Conservation (phyloP, 2,888 invertebrate species). For the Ditula angustiorana region DNA sequence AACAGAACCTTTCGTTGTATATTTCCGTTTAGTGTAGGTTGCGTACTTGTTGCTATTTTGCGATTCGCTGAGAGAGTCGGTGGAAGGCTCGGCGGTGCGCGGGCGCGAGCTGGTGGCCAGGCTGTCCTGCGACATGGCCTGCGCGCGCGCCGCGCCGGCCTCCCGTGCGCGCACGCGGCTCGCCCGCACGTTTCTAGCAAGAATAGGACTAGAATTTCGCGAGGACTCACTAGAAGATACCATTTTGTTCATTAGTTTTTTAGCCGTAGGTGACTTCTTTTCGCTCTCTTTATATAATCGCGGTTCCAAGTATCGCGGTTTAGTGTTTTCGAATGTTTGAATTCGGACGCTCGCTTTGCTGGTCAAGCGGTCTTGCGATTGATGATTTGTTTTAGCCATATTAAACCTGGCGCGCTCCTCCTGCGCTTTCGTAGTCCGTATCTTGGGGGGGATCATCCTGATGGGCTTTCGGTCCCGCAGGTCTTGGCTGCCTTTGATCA, state of each 20-base stretch:
- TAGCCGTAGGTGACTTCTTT: constrained; percentile 56
- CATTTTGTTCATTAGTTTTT: constrained; percentile 75
- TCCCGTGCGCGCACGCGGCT: constrained; percentile 63
- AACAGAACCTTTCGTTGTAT: constrained; percentile 56
- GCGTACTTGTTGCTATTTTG: constrained; percentile 71
- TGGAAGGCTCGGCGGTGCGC: constrained; percentile 76
- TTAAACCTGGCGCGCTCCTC: constrained; percentile 75
- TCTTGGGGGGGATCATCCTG: constrained; percentile 55
- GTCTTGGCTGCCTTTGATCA: constrained; percentile 50
- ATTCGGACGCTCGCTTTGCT: constrained; percentile 47
- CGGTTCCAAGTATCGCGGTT: constrained; percentile 88
- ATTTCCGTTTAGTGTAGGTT: constrained; percentile 71
- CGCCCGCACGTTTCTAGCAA: constrained; percentile 66
- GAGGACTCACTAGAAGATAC: constrained; percentile 88
- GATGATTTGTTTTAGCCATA: constrained; percentile 59
- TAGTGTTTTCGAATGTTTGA: constrained; percentile 67
- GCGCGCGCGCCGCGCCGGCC: constrained; percentile 59
- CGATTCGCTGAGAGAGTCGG: constrained; percentile 77
- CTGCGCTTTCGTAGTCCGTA: constrained; percentile 76
- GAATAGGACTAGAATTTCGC: constrained; percentile 88
- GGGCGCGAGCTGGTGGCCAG: constrained; percentile 74
- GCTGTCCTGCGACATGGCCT: constrained; percentile 80
- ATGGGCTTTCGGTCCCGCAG: constrained; percentile 50
- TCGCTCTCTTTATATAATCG: constrained; percentile 56
- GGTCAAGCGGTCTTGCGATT: constrained; percentile 54